phyloP scores from a whole-genome alignment of 2,113 vertebrate genomes.

The Forbesichthys papilliferus region DNA sequence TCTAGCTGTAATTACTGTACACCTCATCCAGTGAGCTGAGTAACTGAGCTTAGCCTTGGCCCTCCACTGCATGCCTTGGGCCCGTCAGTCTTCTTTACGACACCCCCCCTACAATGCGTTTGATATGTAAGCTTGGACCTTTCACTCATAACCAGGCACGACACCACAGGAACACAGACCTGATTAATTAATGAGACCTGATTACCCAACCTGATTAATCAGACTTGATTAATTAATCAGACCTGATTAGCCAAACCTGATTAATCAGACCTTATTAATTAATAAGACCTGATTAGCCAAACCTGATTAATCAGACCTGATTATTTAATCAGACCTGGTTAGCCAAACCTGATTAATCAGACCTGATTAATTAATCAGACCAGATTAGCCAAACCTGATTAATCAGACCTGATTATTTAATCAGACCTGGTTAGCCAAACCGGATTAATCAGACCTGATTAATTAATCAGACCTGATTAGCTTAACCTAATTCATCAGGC shows the following conservation, averaged over 20 bases:
- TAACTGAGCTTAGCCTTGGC: constrained; percentile 20
- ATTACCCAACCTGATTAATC: too few species aligned
- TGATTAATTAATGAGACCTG: too few species aligned
- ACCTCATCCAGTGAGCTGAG: not conserved
- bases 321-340: constrained; percentile 39
- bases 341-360: too few species aligned
- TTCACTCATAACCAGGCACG: constrained; percentile 20
- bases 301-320: constrained; percentile 44
- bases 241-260: constrained; percentile 9
- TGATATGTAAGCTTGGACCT: constrained; percentile 10
- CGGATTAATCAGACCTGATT: too few species aligned
- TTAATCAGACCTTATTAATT: constrained; percentile 65
- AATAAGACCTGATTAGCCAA: constrained; percentile 1
- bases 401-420: too few species aligned
- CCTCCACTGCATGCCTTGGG: not conserved
- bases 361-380: not conserved
- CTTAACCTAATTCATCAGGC: constrained; percentile 23
- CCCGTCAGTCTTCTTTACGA: not conserved
- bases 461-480: too few species aligned
- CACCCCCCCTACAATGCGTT: not conserved
- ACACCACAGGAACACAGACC: constrained; percentile 50
- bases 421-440: too few species aligned
- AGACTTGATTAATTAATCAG: too few species aligned
- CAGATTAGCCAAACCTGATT: too few species aligned
- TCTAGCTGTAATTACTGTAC: not conserved